Conservation (phyloP, 1,140 invertebrate genomes). For the Cydia splendana region DNA sequence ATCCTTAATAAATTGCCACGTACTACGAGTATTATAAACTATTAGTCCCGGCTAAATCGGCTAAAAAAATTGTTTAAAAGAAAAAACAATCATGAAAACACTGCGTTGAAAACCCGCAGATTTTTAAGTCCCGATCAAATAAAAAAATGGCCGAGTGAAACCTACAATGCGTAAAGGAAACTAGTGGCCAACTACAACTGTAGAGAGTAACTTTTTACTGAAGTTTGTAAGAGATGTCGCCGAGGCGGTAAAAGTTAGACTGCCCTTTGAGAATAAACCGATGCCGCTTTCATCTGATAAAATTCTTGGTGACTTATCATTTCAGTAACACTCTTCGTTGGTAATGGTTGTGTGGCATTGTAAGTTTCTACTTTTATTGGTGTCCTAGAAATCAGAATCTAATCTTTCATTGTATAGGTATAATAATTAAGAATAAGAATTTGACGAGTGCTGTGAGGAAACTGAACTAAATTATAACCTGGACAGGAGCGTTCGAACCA, state of each 20-base stretch:
- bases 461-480: no score
- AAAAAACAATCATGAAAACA: not conserved
- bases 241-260: not conserved
- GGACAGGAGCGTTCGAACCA: no score
- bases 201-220: slow-evolving; percentile 12
- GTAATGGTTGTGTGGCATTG: not conserved
- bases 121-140: not conserved
- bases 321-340: not conserved
- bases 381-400: no score
- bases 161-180: slow-evolving; percentile 10
- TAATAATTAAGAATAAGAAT: no score
- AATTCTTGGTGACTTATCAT: not conserved
- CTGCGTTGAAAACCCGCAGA: not conserved
- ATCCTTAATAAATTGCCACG: no score
- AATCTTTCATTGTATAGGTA: no score
- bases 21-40: no score
- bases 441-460: no score
- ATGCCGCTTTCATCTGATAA: slow-evolving; percentile 10
- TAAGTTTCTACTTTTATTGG: no score
- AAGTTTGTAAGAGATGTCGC: not conserved
- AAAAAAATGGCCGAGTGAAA: not conserved
- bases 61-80: no score
- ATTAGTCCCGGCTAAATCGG: no score
- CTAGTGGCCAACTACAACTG: not conserved
- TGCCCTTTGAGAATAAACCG: slow-evolving; percentile 21